Conservation (phyloP, 2,797 vertebrate genomes). For the Halcyon chelicuti region DNA sequence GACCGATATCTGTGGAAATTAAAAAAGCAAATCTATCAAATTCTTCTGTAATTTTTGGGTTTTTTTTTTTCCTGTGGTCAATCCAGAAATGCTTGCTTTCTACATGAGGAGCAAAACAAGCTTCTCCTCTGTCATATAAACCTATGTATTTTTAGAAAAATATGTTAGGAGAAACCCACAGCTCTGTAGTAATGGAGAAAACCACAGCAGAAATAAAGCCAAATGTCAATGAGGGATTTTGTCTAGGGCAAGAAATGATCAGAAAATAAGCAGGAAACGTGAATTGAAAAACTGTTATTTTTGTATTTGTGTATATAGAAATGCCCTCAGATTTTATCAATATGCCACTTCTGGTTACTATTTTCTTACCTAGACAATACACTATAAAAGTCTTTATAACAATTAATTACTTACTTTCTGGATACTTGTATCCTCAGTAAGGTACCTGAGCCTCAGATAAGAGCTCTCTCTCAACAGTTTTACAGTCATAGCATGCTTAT, state of each 20-base stretch:
- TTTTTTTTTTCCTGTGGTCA: background rate
- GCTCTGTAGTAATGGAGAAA: background rate
- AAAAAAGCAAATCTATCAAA: background rate
- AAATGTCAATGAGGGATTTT: background rate
- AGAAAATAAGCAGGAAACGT: background rate
- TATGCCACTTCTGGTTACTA: background rate
- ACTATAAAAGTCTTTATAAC: constrained; percentile 45
- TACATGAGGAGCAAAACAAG: background rate
- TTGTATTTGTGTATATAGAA: background rate
- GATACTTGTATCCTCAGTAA: constrained; percentile 75
- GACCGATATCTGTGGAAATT: background rate
- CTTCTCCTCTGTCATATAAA: background rate
- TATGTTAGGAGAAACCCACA: background rate
- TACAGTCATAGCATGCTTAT: constrained; percentile 78
- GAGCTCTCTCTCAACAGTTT: constrained; percentile 67
- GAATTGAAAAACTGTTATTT: background rate
- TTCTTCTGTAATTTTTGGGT: background rate
- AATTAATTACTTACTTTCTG: constrained; percentile 77
- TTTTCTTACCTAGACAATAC: constrained; percentile 6
- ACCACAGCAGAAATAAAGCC: background rate
- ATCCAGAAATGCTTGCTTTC: background rate
- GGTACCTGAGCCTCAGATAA: constrained; percentile 65
- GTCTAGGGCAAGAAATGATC: background rate
- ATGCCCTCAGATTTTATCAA: background rate
- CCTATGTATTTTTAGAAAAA: background rate